Evolutionary conservation across 2,797 vertebrate species (phyloP).

Genomic region (Sebastes dallii): DNA sequence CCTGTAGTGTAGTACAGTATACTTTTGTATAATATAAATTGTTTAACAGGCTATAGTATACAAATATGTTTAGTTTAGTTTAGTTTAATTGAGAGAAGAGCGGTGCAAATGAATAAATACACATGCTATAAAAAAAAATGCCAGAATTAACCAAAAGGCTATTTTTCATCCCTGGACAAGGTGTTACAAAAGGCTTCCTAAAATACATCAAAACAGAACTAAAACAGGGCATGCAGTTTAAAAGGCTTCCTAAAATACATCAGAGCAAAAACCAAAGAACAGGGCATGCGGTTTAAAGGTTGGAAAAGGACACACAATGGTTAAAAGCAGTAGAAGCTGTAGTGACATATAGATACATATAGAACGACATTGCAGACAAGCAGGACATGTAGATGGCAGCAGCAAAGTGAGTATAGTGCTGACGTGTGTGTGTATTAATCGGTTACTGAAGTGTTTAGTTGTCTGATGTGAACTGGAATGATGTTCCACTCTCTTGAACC

Average conservation of each 20-base stretch:
- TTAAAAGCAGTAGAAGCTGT: too few relatives aligned
- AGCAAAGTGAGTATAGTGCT: too few relatives aligned
- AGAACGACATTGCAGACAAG: too few relatives aligned
- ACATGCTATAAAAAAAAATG: background rate
- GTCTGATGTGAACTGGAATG: background rate
- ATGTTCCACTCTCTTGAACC: background rate
- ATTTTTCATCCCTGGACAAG: background rate
- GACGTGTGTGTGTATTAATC: background rate
- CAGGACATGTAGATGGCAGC: too few relatives aligned
- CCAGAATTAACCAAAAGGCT: background rate
- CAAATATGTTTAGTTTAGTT: background rate
- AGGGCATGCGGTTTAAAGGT: too few relatives aligned
- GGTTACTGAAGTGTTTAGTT: background rate
- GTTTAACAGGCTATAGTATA: background rate
- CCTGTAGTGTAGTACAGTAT: too few relatives aligned
- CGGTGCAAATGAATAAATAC: background rate
- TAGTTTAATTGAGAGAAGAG: background rate
- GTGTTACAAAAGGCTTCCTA: background rate
- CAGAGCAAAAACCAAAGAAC: background rate
- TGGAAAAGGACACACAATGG: too few relatives aligned
- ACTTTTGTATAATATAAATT: background rate
- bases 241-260: background rate
- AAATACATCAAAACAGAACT: background rate
- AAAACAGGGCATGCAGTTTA: background rate
- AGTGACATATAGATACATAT: too few relatives aligned